Base-by-base conservation (phyloP, 2,888 invertebrate species). In the Diarsia mendica region DNA sequence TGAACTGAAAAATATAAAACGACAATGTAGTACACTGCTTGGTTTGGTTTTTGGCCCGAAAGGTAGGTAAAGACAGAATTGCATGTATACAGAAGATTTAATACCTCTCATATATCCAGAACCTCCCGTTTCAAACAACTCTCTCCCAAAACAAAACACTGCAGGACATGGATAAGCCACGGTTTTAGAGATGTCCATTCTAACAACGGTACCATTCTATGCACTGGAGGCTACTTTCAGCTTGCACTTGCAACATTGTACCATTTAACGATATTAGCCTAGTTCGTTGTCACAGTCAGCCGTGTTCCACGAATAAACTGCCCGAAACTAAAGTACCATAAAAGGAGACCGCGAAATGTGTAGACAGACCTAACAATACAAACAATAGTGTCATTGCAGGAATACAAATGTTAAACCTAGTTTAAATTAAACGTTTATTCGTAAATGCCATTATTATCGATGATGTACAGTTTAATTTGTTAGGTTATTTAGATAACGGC, bases 221-320 rank as follows among this genome's bases (percentile, higher is more conserved):
- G 79, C 71, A 86, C 84, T 61, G 69, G 84, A 82, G 85, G 82
- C 83, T 85, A 87, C 82, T 89, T 87, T 76, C 78, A 85, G 85
- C 77, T 85, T 87, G 88, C 87, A 85, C 86, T 88, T 84, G 91
- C 92, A 90, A 92, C 94, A 92, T 84, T 92, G 93, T 94, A 88
- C 88, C 90, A 90, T 94, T 92, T 92, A 92, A 94, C 91, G 91
- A 92, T 91, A 94, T 93, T 93, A 93, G 89, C 90, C 86, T 55
- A 85, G 89, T 86, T 86, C 86, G 91, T 89, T 90, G 91, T 91
- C 93, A 89, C 90, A 90, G 89, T 86, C 85, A 88, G 89, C 85
- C 85, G 88, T 86, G 86, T 82, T 60, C 75, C 75, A 80, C 87
- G 86, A 88, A 86, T 90, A 90, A 92, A 93, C 91, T 89, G 88